These are phyloP conservation scores for Caenorhabditis imperialis DNA, from an alignment of 2,888 invertebrate species.

Conservation along the genomic window DNA sequence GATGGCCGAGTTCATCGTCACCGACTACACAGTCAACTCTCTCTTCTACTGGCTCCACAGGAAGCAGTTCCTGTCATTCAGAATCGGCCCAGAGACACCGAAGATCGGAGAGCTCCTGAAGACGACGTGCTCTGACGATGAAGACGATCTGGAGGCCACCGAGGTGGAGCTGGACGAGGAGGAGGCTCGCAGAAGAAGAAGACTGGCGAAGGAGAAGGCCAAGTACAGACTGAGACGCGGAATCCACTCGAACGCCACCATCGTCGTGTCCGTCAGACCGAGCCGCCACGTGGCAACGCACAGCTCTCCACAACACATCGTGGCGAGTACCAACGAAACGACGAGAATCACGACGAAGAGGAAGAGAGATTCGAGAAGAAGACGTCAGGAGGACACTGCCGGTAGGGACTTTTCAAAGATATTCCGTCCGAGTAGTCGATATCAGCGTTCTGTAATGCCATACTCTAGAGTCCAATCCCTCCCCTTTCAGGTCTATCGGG, in stretches of 20 bases:
- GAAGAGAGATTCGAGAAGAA: conserved; percentile 39
- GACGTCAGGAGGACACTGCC: conserved; percentile 60
- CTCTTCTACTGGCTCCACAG: conserved; percentile 74
- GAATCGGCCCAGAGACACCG: conserved; percentile 76
- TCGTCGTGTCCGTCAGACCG: conserved; percentile 23
- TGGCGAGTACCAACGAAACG: conserved; percentile 30
- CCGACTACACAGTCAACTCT: conserved; percentile 75
- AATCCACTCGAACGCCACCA: conserved; percentile 24
- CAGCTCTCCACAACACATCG: conserved; percentile 6
- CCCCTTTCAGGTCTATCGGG: no score
- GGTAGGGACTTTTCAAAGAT: conserved; percentile 11
- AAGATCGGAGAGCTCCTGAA: conserved; percentile 76
- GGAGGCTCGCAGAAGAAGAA: conserved; percentile 38
- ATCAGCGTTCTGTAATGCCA: no score
- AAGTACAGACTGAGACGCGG: conserved; percentile 40
- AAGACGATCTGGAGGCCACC: conserved; percentile 64
- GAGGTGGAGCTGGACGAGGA: conserved; percentile 66
- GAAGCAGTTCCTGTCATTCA: conserved; percentile 73
- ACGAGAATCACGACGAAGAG: conserved; percentile 37
- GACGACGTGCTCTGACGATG: conserved; percentile 76
- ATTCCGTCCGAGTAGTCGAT: no score
- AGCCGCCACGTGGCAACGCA: conserved; percentile 36
- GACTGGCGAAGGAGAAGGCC: conserved; percentile 45
- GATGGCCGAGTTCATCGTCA: conserved; percentile 74
- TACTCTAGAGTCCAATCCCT: no score